Base-by-base conservation (phyloP, 2,797 vertebrate species). In the Anguilla marmorata region DNA sequence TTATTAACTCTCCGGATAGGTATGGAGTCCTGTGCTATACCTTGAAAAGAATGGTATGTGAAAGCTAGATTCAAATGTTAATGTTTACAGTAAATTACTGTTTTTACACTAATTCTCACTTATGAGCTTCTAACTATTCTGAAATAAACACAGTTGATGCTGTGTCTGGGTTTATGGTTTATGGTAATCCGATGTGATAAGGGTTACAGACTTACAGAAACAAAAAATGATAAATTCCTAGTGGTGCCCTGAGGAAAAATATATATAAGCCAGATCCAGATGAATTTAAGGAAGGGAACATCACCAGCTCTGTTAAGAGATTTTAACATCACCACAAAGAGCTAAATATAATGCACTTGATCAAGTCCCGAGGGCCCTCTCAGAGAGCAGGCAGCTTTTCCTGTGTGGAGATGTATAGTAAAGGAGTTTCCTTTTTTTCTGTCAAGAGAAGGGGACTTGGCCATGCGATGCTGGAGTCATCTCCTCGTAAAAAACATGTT, bases 331-430 rank as follows among this genome's bases (percentile, higher is more conserved):
- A 41, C 12, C 74, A 76, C 74, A 76, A 37, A 37, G 33, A 37
- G 74, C 74, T 76, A 37, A 76, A 76, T 72, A 33, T 48, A 80
- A 50, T 24, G 41, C 74, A 37, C 74, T 48, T 24, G 76, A 80
- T 45, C 76, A 48, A 19, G 19, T 80, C 37, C 76, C 48, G 4
- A 24, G 14, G 74, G 14, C 30, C 74, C 14, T 4, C 74, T 76
- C 30, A 37, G 33, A 37, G 37, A 50, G 24, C 19, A 48, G 21
- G 2, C 76, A 50, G 14, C 16, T 41, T 76, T 3, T 37, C 11
- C 33, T 14, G 3, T 80, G 19, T 45, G 76, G 2, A 48, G 76
- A 48, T 24, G 41, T 9, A 80, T 19, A 41, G 41, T 21, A n/a
- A 50, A 27, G 33, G 37, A 76, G 33, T n/a, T 37, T 76, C 14